Evolutionary conservation across 2,113 vertebrate genomes (phyloP).

Genomic region (Mohoua ochrocephala): DNA sequence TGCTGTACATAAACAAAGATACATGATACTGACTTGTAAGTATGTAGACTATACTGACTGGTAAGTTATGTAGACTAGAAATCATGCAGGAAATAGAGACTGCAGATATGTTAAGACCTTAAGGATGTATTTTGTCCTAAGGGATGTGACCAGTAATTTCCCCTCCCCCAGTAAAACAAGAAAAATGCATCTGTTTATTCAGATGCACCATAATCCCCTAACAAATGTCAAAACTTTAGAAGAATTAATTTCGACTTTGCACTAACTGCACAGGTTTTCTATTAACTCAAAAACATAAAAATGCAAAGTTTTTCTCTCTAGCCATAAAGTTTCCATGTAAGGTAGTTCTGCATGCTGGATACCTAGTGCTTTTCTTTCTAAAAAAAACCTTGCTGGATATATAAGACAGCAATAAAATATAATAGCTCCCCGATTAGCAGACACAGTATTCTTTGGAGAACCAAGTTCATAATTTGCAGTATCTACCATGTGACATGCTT

Average conservation of each 20-base stretch:
- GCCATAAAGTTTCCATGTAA: background rate
- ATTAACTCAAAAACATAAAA: background rate
- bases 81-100: slow-evolving; percentile 18
- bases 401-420: slow-evolving; percentile 18
- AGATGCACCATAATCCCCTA: background rate
- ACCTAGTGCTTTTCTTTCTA: background rate
- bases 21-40: slow-evolving; percentile 41
- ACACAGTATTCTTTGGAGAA: background rate
- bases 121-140: background rate
- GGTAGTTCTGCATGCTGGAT: background rate
- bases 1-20: slow-evolving; percentile 48
- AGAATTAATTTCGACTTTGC: background rate
- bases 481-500: background rate
- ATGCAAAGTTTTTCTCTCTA: background rate
- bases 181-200: background rate
- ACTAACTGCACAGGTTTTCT: background rate
- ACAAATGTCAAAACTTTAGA: background rate
- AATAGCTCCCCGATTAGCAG: background rate
- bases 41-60: slow-evolving; percentile 37
- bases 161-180: background rate
- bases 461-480: background rate
- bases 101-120: background rate
- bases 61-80: slow-evolving; percentile 11
- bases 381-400: background rate
- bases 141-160: background rate